Evolutionary conservation across 2,888 invertebrate genomes (phyloP), one percentile per base, ranked within the genome.

Genomic region (Drosophila phalerata): DNA sequence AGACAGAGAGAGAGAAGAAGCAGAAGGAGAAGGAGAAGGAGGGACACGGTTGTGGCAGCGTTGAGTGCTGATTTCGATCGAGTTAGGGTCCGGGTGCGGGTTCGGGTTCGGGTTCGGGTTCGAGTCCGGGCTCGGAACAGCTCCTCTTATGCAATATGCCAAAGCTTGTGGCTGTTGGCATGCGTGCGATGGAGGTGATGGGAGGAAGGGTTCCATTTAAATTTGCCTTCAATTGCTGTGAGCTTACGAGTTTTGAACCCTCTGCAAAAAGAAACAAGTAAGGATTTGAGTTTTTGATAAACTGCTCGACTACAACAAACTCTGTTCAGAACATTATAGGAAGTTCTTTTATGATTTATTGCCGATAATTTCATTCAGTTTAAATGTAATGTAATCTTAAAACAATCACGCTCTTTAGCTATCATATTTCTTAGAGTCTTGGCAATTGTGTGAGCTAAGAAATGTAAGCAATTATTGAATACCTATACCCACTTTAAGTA

Each of bases 171-270:
- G 62, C 32, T 65, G 34, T n/a, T 28, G 28, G 30, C 37, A 15
- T 15, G 32, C 28, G 25, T 40, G 11, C 13, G 47, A 22, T 11
- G 28, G 32, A 28, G 19, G 10, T 10, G 25, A 38, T 11, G 10
- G 8, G 32, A 19, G 15, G 2, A 25, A 17, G 30, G 13, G 15
- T 52, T 62, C 68, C 73, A 73, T 81, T 84, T 84, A 70, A 81
- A 81, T 84, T 76, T 79, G 68, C 64, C 81, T 73, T 70, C 81
- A 78, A 84, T 81, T 84, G 70, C 73, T 72, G 58, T 55, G 55
- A 75, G 57, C 61, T 69, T 75, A 61, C 40, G 57, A 79, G 61
- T 69, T 75, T 73, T 32, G 51, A 73, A 57, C 34, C 28, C 53
- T 43, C 5, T 10, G 32, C 34, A 42, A 22, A 15, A 9, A n/a